Conservation (phyloP, 1,140 invertebrate genomes). For the Drosophila ironensis region DNA sequence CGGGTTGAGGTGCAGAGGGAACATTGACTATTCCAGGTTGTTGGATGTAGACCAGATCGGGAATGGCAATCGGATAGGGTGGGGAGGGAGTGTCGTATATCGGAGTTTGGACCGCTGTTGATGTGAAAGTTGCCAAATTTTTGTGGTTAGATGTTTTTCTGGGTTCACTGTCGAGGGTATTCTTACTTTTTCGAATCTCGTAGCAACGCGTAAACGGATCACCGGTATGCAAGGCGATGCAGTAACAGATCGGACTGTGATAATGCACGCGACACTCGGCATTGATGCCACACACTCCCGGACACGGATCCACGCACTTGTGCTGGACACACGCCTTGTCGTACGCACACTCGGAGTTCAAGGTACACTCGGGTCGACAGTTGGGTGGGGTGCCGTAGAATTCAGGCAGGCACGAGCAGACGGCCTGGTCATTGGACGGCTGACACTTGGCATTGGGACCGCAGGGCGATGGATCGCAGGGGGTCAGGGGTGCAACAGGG, state of each 20-base stretch:
- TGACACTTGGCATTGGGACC: slow-evolving; percentile 88
- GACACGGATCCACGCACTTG: slow-evolving; percentile 89
- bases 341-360: slow-evolving; percentile 89
- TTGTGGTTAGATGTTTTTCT: slow-evolving; percentile 5
- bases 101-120: slow-evolving; percentile 7
- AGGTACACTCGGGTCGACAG: slow-evolving; percentile 89
- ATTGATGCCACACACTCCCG: slow-evolving; percentile 87
- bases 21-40: slow-evolving; percentile 23
- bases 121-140: not conserved
- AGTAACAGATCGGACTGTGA: slow-evolving; percentile 89
- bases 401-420: slow-evolving; percentile 87
- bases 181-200: slow-evolving; percentile 82
- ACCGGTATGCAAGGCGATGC: slow-evolving; percentile 88
- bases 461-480: slow-evolving; percentile 87
- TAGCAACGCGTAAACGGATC: slow-evolving; percentile 86
- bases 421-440: slow-evolving; percentile 85
- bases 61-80: slow-evolving; percentile 60
- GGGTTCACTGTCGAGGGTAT: not conserved
- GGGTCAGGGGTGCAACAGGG: slow-evolving; percentile 61
- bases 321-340: slow-evolving; percentile 86
- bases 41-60: slow-evolving; percentile 41
- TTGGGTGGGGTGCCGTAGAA: slow-evolving; percentile 88
- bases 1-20: slow-evolving; percentile 13
- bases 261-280: slow-evolving; percentile 88
- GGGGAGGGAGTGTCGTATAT: slow-evolving; percentile 61